phyloP scores from a whole-genome alignment of 2,113 vertebrate species.

The Cyphomyrus plagiostoma region DNA sequence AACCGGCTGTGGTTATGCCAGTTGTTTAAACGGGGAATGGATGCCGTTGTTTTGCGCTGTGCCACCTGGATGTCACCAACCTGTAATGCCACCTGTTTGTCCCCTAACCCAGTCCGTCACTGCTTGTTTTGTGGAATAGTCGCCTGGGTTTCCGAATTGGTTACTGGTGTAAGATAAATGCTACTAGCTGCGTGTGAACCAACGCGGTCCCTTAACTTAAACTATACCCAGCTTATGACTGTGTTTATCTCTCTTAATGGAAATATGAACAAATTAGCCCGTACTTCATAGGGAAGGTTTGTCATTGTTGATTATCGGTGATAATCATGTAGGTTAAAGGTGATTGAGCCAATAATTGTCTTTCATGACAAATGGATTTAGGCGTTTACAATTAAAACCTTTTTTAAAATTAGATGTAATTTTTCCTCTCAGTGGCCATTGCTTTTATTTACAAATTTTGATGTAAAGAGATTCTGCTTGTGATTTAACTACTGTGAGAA shows the following conservation, averaged over 20 bases:
- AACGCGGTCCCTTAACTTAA: not conserved
- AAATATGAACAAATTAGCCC: not conserved
- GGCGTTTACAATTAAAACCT: not conserved
- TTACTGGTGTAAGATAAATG: not conserved
- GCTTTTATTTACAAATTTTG: slow-evolving; percentile 15
- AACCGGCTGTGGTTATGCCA: not conserved
- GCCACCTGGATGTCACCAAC: not conserved
- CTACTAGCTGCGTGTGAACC: not conserved
- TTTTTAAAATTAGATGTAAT: slow-evolving; percentile 1
- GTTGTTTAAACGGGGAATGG: not conserved
- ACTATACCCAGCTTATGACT: not conserved
- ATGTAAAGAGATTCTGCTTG: slow-evolving; percentile 16
- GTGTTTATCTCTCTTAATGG: not conserved
- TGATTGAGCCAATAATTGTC: not conserved
- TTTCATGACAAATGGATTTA: not conserved
- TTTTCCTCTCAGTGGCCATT: not conserved
- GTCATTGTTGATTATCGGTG: not conserved
- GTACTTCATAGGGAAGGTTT: not conserved
- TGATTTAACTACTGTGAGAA: slow-evolving; percentile 11
- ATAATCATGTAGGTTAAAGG: not conserved
- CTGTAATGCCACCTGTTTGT: not conserved
- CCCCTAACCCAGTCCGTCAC: not conserved
- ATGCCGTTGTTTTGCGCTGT: not conserved
- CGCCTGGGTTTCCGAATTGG: not conserved
- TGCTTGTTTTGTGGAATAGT: not conserved